Base-by-base conservation (phyloP, 2,113 vertebrate genomes). In the Ophthalmolycus amberensis region DNA sequence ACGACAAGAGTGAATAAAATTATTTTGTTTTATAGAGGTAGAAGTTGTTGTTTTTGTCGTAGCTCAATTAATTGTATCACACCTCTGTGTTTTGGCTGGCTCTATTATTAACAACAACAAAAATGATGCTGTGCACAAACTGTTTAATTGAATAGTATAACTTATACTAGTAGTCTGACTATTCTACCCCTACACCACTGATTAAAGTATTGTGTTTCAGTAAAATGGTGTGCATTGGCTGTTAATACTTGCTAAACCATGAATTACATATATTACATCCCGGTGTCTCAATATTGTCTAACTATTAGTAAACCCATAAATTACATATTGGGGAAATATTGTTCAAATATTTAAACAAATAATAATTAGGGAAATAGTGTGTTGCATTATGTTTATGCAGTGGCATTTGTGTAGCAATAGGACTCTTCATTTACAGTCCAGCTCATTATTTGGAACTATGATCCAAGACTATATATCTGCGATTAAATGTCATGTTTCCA, bases 401-500 rank as follows among this genome's bases (percentile, higher is more conserved):
- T 69, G 77, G 29, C 37, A 76, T 80, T 74, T 64, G 59, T 77
- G 80, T 66, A n/a, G 76, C 83, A 82, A 73, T 52, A 59, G 70
- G 67, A 79, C 74, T 83, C 67, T 79, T 83, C 54, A 82, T 82
- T 90, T 73, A 84, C 76, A 79, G 85, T 75, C 76, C 84, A 89
- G 80, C 70, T 60, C 80, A 85, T 88, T 84, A 84, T 89, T 89
- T 84, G 60, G 72, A 76, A 74, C 54, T 37, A 64, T 73, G 64
- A 84, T 87, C 82, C 38, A 58, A 84, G 82, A 90, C 90, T 89
- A 91, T 91, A 90, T 84, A 92, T 84, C 56, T 84, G 87, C 60
- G 68, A 70, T 89, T 89, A 92, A 92, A 91, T 88, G 78, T 86
- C 75, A 85, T 88, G 74, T 90, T 94, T 92, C 85, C 83, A 79